Conservation (phyloP, 2,797 vertebrate genomes). For the Chaunax sp. region DNA sequence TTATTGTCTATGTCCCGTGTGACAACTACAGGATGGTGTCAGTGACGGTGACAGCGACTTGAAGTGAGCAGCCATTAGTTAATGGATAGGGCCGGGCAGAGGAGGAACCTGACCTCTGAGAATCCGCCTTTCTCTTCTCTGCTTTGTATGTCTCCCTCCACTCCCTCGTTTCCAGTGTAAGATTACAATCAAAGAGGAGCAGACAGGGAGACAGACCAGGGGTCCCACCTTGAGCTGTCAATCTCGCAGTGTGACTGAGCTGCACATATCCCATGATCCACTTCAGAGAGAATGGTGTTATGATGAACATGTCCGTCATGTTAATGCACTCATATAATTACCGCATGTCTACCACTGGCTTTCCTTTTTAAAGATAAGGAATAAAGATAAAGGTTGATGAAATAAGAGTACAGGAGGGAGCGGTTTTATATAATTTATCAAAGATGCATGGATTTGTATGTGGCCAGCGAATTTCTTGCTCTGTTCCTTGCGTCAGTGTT, state of each 20-base stretch:
- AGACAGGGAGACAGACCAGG: constrained; percentile 42
- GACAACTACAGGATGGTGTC: constrained; percentile 53
- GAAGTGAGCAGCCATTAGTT: constrained; percentile 72
- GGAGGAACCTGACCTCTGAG: constrained; percentile 54
- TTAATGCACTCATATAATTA: constrained; percentile 51
- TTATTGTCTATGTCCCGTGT: constrained; percentile 48
- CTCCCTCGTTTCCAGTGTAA: constrained; percentile 38
- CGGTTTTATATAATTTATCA: neutral
- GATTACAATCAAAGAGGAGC: constrained; percentile 70
- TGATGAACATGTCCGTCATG: constrained; percentile 52
- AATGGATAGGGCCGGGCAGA: constrained; percentile 59
- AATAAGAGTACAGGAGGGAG: neutral
- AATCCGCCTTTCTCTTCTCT: constrained; percentile 28
- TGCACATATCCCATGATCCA: constrained; percentile 54
- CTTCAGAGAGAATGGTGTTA: constrained; percentile 46
- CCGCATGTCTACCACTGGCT: constrained; percentile 15
- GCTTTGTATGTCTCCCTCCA: constrained; percentile 22
- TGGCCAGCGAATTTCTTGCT: too few relatives aligned
- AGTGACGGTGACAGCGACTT: constrained; percentile 68
- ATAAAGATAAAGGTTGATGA: constrained; percentile 11
- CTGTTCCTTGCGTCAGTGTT: too few relatives aligned
- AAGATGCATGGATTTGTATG: neutral
- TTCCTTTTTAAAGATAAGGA: constrained; percentile 15
- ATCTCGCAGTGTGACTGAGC: constrained; percentile 52
- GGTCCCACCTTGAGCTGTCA: constrained; percentile 66